Conservation (phyloP, 2,113 vertebrate species). For the Columba janthina region DNA sequence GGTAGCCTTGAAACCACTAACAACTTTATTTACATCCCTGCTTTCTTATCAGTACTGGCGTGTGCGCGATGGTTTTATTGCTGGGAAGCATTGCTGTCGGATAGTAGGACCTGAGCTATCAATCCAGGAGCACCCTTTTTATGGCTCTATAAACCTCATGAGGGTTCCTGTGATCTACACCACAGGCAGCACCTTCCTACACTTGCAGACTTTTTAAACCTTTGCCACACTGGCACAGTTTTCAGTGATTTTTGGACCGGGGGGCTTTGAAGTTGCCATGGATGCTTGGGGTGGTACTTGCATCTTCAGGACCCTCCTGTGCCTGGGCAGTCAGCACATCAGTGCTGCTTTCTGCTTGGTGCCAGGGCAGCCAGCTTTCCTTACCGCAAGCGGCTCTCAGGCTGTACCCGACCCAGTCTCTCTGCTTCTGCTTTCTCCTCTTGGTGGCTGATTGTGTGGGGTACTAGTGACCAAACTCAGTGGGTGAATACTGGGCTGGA, state of each 20-base stretch:
- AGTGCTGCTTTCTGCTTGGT: neutral
- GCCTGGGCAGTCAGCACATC: neutral
- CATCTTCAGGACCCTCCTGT: neutral
- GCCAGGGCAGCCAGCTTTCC: neutral
- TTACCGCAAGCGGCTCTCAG: neutral
- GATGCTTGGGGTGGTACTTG: neutral
- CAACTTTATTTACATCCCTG: neutral
- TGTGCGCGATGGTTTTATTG: accelerated
- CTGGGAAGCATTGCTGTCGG: neutral
- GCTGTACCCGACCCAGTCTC: accelerated
- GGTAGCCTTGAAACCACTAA: neutral
- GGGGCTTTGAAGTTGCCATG: neutral
- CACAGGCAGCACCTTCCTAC: neutral
- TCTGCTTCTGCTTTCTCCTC: neutral
- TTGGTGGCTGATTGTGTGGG: neutral
- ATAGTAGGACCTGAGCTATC: neutral
- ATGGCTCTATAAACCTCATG: neutral
- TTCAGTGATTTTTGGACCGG: neutral
- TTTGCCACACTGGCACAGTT: accelerated
- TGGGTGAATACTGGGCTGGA: neutral
- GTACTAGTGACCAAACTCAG: neutral
- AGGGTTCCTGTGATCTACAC: neutral
- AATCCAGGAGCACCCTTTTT: neutral
- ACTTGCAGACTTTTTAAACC: neutral
- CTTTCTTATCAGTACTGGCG: accelerated